Base-by-base conservation (phyloP, 2,113 vertebrate genomes). In the Tyto alba region DNA sequence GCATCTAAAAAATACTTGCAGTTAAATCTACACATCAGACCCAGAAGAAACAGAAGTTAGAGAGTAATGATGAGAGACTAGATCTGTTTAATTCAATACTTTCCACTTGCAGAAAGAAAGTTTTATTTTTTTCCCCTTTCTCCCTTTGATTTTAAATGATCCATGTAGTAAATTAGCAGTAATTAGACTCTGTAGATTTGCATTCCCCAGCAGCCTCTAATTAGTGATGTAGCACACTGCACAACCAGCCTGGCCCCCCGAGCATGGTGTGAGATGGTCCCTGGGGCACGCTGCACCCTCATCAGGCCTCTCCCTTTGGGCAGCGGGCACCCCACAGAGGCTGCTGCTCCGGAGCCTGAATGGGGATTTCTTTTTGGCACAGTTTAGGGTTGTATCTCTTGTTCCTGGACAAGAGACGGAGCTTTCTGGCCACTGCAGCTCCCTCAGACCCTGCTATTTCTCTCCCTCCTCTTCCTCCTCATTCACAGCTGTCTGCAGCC, bases 221-320 rank as follows among this genome's bases (percentile, higher is more conserved):
- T 64, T 40, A 93, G 47, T 2, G 0, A 11, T 1, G 48, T 3
- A 84, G 69, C 34, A 43, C 25, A 3, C 27, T 16, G 36, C 40
- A 45, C 1, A 3, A 6, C 10, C 25, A 34, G 38, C 40, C 66
- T 38, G 36, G 26, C 25, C 38, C 38, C 27, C 56, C 0, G 0
- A 16, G 74, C 0, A 0, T 25, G 20, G 13, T 1, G 32, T 14
- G 15, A 67, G 55, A 29, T 15, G 0, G 0, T 16, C 52, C 12
- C 48, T 25, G 78, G 53, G 50, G 2, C 2, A 0, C 1, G 0
- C 7, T 3, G 5, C 32, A 5, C 25, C 71, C 30, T 26, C 9
- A 11, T 16, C 26, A 7, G 34, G 66, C 16, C 50, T 34, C n/a
- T 48, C 21, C 43, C 75, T 62, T 43, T 5, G 11, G 75, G 36